phyloP scores from a whole-genome alignment of 92 coral and sea anemone genomes.

The Parazoanthus atlanticus region DNA sequence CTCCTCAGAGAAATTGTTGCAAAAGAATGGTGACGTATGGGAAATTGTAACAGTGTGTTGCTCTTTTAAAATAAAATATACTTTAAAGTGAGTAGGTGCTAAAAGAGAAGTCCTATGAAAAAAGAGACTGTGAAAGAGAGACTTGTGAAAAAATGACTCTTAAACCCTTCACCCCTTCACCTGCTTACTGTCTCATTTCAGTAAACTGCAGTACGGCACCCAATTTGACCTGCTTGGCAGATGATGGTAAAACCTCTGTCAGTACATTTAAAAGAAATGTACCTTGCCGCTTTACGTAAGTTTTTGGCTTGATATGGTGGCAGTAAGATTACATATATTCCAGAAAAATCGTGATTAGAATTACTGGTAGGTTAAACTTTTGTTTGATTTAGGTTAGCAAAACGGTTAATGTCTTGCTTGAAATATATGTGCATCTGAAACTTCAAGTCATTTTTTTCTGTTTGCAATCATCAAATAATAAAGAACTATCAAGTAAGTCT shows the following conservation, averaged over 20 bases:
- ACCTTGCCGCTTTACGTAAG: constrained; percentile 90
- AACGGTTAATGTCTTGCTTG: no score
- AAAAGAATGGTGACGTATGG: no score
- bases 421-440: no score
- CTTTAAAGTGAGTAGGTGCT: background rate
- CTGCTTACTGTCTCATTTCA: constrained; percentile 8
- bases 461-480: no score
- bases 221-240: constrained; percentile 51
- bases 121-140: no score
- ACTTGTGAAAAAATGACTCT: background rate
- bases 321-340: background rate
- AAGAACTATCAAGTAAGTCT: no score
- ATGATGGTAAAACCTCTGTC: constrained; percentile 41
- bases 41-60: no score
- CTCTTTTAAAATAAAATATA: background rate
- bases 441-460: no score
- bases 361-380: no score
- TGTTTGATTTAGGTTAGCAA: no score
- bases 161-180: background rate
- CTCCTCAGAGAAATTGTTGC: no score
- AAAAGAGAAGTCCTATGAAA: background rate
- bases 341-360: no score
- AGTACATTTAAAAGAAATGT: constrained; percentile 62
- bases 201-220: constrained; percentile 75
- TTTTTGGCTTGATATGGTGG: constrained; percentile 6